A percentile compares a stretch with the other conserved stretches of the same genome.
phyloP scores from a whole-genome alignment of 2,113 vertebrate species.

The Meles meles region DNA sequence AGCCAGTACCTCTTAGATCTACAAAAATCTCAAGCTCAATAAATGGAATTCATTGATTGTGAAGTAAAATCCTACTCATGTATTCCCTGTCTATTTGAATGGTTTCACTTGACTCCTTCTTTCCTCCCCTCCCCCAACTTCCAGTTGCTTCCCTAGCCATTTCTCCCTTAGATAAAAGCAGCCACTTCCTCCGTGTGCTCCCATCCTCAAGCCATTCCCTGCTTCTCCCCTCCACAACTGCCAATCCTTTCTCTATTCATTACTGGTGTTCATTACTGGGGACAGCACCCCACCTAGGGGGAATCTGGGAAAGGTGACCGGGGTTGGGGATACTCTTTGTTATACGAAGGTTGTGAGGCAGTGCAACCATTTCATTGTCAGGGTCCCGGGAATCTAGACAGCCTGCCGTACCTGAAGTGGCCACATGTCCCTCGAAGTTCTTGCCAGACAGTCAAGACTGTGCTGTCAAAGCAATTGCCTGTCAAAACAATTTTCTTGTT shows the following conservation, averaged over 20 bases:
- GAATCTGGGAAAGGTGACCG: neutral
- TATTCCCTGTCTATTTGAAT: neutral
- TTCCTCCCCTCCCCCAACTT: neutral
- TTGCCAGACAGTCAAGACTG: neutral
- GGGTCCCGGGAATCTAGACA: neutral
- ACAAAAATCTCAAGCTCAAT: neutral
- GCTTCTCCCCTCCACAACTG: neutral
- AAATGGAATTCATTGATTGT: neutral
- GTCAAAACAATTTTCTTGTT: neutral
- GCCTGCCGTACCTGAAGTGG: too few species aligned
- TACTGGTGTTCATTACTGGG: neutral
- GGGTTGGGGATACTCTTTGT: neutral
- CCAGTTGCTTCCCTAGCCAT: neutral
- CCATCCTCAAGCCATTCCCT: neutral
- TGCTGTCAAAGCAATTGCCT: neutral
- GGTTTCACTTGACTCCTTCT: neutral
- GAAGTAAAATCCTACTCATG: neutral
- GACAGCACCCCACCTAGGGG: neutral
- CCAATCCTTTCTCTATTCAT: neutral
- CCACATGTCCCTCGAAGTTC: neutral
- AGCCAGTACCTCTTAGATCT: neutral
- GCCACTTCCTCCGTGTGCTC: neutral
- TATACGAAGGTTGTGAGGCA: neutral
- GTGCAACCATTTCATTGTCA: neutral
- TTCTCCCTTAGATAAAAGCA: neutral